A percentile compares a stretch with the other conserved stretches of the same genome.
Evolutionary conservation across 1,140 invertebrate genomes (phyloP).

Genomic region (Diploscapter pachys): DNA sequence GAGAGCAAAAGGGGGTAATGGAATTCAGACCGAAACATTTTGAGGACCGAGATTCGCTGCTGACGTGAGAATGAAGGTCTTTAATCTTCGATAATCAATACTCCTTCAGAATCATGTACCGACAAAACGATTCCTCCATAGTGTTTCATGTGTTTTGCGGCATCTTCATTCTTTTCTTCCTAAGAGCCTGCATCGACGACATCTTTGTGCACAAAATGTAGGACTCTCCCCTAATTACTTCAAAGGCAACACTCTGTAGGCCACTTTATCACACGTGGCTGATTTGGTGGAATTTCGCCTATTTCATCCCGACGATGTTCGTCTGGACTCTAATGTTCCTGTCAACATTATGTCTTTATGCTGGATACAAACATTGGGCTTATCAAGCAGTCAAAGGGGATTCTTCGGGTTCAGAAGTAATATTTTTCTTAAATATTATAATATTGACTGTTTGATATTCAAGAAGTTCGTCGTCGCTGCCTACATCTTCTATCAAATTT

Average conservation of each 20-base stretch:
- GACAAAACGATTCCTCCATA: constrained; percentile 20
- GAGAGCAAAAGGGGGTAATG: no score
- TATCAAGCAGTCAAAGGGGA: background rate
- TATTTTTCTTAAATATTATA: background rate
- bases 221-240: constrained; percentile 33
- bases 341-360: constrained; percentile 44
- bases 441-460: constrained; percentile 22
- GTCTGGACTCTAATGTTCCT: constrained; percentile 51
- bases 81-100: constrained; percentile 9
- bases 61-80: constrained; percentile 21
- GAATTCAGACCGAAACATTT: constrained; percentile 11
- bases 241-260: constrained; percentile 36
- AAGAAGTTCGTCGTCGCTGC: constrained; percentile 37
- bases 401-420: background rate
- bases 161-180: constrained; percentile 40
- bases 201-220: constrained; percentile 43
- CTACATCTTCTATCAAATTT: constrained; percentile 42
- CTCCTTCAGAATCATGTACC: constrained; percentile 14
- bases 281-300: constrained; percentile 52
- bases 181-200: constrained; percentile 41
- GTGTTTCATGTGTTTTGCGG: constrained; percentile 50
- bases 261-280: constrained; percentile 52
- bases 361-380: constrained; percentile 4
- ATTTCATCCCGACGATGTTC: constrained; percentile 45
- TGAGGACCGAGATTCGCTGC: constrained; percentile 30